phyloP scores from a whole-genome alignment of 1,140 invertebrate genomes.

The Heliconius hewitsoni region DNA sequence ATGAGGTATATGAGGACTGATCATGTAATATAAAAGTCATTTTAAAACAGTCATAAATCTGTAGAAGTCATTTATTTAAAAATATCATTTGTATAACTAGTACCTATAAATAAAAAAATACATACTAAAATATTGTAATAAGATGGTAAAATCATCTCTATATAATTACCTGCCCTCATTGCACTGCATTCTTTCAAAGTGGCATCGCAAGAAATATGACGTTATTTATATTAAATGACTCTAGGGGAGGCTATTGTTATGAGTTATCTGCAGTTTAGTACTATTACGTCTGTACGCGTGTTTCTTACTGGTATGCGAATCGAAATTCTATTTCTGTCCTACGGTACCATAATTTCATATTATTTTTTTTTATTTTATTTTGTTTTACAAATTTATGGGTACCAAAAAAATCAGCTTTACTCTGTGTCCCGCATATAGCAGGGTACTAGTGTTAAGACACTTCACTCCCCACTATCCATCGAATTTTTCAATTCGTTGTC shows the following conservation, averaged over 20 bases:
- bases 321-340: background rate
- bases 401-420: no score
- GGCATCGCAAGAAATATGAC: constrained; percentile 58
- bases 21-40: no score
- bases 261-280: constrained; percentile 11
- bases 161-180: constrained; percentile 48
- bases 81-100: no score
- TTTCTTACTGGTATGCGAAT: background rate
- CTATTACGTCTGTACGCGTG: constrained; percentile 6
- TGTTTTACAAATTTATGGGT: background rate
- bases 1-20: no score
- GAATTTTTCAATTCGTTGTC: no score
- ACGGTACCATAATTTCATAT: no score
- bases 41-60: no score
- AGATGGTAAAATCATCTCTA: constrained; percentile 37
- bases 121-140: background rate
- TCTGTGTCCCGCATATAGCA: no score
- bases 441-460: no score
- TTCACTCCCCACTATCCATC: no score
- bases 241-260: constrained; percentile 24
- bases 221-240: constrained; percentile 73
- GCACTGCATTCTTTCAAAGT: constrained; percentile 55
- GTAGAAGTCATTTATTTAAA: no score
- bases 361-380: background rate
- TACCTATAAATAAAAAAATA: no score